Conservation (phyloP, 1,140 invertebrate genomes). For the Glomeris maerens region DNA sequence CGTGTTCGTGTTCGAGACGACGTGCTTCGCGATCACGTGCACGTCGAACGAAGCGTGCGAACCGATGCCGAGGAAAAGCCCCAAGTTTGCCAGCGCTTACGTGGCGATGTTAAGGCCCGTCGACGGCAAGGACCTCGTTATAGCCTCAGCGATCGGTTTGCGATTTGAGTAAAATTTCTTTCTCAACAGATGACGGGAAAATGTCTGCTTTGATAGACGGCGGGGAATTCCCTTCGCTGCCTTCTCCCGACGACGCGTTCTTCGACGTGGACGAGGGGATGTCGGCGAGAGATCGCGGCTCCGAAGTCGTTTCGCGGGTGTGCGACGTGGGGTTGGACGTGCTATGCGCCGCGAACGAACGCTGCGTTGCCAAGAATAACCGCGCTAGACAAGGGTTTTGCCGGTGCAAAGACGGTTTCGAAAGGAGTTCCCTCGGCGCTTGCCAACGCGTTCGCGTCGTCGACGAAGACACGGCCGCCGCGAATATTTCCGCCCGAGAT, state of each 20-base stretch:
- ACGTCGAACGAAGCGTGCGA: not conserved
- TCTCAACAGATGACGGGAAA: not conserved
- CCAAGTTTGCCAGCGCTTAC: conserved; percentile 1
- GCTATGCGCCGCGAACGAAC: conserved; percentile 25
- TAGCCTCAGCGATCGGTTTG: not conserved
- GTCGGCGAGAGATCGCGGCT: not conserved
- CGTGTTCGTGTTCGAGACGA: not conserved
- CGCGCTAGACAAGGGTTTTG: conserved; percentile 45
- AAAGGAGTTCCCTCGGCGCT: conserved; percentile 35
- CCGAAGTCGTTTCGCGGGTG: conserved; percentile 10
- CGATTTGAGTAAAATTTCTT: no score
- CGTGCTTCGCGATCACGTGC: conserved; percentile 4
- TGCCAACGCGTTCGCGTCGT: no score
- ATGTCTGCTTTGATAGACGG: not conserved
- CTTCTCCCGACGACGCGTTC: not conserved
- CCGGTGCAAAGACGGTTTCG: conserved; percentile 44
- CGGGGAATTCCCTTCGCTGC: not conserved
- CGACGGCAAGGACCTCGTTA: not conserved
- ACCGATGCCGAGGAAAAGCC: conserved; percentile 1
- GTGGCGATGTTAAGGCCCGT: not conserved
- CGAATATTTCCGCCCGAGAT: not conserved
- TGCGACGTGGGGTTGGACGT: conserved; percentile 25
- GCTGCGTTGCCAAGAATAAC: conserved; percentile 23
- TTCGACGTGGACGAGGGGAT: not conserved
- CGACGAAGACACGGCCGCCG: no score